Percentiles rank a stretch among this genome's conserved stretches.
phyloP scores from a whole-genome alignment of 1,140 invertebrate species.

The Rhagoletis zephyria region DNA sequence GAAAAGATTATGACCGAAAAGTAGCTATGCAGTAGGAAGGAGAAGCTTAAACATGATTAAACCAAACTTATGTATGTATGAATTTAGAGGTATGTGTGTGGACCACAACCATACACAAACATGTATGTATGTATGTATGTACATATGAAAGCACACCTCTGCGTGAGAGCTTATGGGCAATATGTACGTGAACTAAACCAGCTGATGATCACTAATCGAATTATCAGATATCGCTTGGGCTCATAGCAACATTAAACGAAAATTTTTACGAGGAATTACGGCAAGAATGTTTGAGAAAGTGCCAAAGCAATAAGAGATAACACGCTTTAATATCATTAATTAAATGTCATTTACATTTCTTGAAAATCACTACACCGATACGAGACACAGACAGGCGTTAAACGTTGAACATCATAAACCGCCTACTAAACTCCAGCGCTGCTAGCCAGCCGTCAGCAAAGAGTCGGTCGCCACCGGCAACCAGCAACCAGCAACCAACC shows the following conservation, averaged over 20 bases:
- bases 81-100: no score
- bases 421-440: not conserved
- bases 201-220: conserved; percentile 45
- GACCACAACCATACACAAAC: no score
- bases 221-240: conserved; percentile 16
- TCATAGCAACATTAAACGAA: conserved; percentile 30
- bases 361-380: not conserved
- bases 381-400: not conserved
- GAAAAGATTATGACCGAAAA: conserved; percentile 1
- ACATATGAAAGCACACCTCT: not conserved
- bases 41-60: conserved; percentile 3
- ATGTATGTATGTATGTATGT: not conserved
- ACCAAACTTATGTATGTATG: not conserved
- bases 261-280: conserved; percentile 1
- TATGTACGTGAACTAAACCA: not conserved
- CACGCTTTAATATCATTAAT: conserved; percentile 43
- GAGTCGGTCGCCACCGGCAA: not conserved
- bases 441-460: not conserved
- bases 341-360: conserved; percentile 12
- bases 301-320: conserved; percentile 10
- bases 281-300: not conserved
- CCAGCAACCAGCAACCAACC: not conserved
- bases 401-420: conserved; percentile 31
- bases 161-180: not conserved
- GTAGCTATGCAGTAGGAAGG: conserved; percentile 11